These are phyloP conservation scores for Apis mellifera DNA, from an alignment of 1,140 invertebrate genomes.

Conservation along the genomic window DNA sequence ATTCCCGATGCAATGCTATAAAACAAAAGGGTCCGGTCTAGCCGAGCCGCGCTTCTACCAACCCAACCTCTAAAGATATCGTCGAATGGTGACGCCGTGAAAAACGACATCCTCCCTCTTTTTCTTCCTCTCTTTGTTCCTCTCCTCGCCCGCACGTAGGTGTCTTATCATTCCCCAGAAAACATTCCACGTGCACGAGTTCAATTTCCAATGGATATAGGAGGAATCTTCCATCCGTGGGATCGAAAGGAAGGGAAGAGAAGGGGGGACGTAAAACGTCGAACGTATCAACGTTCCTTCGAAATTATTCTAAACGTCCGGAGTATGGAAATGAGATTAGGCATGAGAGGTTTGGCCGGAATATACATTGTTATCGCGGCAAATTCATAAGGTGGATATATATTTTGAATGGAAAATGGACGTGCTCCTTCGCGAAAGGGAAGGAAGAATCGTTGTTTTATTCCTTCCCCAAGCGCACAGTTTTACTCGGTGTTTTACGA, in stretches of 20 bases:
- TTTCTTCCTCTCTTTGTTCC: constrained; percentile 3
- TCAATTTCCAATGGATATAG: not conserved
- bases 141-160: constrained; percentile 12
- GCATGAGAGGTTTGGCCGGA: not conserved
- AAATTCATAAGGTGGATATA: not conserved
- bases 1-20: constrained; percentile 47
- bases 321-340: constrained; percentile 36
- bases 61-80: constrained; percentile 46
- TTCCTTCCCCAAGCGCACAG: not conserved
- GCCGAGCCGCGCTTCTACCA: not conserved
- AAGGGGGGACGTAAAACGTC: constrained; percentile 1
- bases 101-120: constrained; percentile 19
- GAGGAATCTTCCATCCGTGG: too few relatives aligned
- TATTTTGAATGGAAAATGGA: not conserved
- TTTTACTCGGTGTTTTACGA: constrained; percentile 13
- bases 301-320: constrained; percentile 36
- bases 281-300: not conserved
- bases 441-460: not conserved
- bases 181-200: not conserved
- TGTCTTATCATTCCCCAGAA: constrained; percentile 11
- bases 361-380: not conserved
- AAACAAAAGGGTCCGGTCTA: constrained; percentile 40
- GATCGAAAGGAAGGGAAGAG: not conserved
- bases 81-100: constrained; percentile 41
- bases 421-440: not conserved